A percentile compares a stretch with the other conserved stretches of the same genome.
Evolutionary conservation across 2,797 vertebrate genomes (phyloP).

Genomic region (Lepus oiostolus): DNA sequence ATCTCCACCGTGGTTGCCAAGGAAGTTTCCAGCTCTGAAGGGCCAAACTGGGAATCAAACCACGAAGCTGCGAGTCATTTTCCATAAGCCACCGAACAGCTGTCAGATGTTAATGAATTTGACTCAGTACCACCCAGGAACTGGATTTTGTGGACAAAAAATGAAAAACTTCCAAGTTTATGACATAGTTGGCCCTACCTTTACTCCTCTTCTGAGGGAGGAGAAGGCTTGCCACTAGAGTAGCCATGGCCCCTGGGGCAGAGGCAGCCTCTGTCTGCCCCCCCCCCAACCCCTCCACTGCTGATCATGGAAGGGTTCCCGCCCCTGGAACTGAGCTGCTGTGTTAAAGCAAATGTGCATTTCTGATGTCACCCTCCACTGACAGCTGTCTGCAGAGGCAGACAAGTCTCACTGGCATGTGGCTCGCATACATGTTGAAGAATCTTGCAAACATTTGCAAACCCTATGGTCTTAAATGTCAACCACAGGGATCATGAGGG

Average conservation of each 20-base stretch:
- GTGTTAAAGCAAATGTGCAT: constrained; percentile 27
- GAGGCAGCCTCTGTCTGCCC: not conserved
- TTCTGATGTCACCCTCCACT: constrained; percentile 74
- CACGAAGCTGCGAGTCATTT: constrained; percentile 64
- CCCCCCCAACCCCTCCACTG: too few species aligned
- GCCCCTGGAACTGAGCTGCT: not conserved
- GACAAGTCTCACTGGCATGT: constrained; percentile 83
- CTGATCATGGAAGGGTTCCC: not conserved
- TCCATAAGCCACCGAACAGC: constrained; percentile 65
- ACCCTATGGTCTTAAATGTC: constrained; percentile 84
- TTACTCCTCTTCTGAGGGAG: constrained; percentile 8
- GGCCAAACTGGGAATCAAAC: constrained; percentile 36
- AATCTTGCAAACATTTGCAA: constrained; percentile 85
- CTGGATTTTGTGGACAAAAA: constrained; percentile 57
- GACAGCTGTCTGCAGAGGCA: constrained; percentile 80
- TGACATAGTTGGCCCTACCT: constrained; percentile 58
- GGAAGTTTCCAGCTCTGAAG: constrained; percentile 51
- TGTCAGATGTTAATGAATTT: constrained; percentile 70
- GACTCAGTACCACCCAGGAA: constrained; percentile 77
- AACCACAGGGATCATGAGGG: constrained; percentile 64
- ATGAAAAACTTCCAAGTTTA: constrained; percentile 48
- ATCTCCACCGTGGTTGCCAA: constrained; percentile 35
- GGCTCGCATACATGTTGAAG: constrained; percentile 79
- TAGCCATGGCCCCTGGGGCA: not conserved
- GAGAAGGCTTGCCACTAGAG: not conserved